Evolutionary conservation across 2,888 invertebrate genomes (phyloP).

Genomic region (Volucella bombylans): DNA sequence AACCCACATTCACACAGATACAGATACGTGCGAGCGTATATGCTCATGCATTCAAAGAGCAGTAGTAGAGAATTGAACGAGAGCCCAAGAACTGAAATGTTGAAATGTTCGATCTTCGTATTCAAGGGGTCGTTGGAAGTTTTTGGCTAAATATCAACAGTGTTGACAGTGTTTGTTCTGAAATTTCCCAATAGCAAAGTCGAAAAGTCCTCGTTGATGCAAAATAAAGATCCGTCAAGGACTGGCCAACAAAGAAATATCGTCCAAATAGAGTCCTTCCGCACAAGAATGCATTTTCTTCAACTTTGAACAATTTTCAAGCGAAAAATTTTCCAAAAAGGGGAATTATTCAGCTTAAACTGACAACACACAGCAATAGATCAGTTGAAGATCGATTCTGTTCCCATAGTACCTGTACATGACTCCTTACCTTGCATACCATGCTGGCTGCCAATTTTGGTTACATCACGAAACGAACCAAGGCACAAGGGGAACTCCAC

Average conservation of each 20-base stretch:
- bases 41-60: not conserved
- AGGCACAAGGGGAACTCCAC: not conserved
- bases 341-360: no score
- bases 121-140: conserved; percentile 18
- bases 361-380: not conserved
- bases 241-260: no score
- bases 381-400: conserved; percentile 43
- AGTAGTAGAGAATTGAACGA: not conserved
- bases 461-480: conserved; percentile 29
- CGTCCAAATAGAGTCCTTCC: no score
- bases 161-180: no score
- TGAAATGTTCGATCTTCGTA: conserved; percentile 49
- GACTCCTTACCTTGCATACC: conserved; percentile 9
- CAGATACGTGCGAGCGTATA: not conserved
- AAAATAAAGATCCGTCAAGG: no score
- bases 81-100: conserved; percentile 40
- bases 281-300: no score
- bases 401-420: conserved; percentile 56
- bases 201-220: no score
- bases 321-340: no score
- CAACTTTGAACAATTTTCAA: no score
- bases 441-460: conserved; percentile 44
- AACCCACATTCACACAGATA: conserved; percentile 20
- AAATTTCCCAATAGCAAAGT: no score
- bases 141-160: no score